phyloP scores from a whole-genome alignment of 2,113 vertebrate genomes.

The Phrynosoma blainvillii region DNA sequence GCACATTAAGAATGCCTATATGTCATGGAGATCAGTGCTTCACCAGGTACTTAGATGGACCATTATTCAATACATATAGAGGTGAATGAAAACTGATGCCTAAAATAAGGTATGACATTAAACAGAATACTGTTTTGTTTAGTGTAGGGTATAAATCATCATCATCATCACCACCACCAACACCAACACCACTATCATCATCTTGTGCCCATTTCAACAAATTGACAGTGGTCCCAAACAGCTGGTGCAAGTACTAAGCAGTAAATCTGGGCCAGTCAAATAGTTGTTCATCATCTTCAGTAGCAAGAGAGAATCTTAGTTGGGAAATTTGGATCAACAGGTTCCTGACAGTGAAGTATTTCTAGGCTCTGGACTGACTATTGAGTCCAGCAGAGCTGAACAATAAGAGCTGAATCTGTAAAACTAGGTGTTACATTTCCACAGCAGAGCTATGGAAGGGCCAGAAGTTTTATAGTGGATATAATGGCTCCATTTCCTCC shows the following conservation, averaged over 20 bases:
- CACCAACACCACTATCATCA: neutral
- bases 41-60: neutral
- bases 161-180: too few species aligned
- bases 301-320: neutral
- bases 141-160: too few species aligned
- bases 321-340: neutral
- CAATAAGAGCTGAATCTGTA: neutral
- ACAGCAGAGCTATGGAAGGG: neutral
- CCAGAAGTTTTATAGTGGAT: neutral
- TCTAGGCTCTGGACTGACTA: too few species aligned
- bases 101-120: too few species aligned
- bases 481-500: neutral
- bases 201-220: neutral
- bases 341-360: neutral
- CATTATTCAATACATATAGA: neutral
- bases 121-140: too few species aligned
- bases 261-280: neutral
- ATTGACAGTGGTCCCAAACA: neutral
- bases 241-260: neutral
- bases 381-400: neutral
- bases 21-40: neutral
- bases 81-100: neutral
- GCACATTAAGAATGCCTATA: neutral
- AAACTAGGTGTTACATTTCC: neutral
- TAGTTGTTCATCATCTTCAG: neutral